Base-by-base conservation (phyloP, 2,797 vertebrate genomes). In the Hemitrygon akajei region DNA sequence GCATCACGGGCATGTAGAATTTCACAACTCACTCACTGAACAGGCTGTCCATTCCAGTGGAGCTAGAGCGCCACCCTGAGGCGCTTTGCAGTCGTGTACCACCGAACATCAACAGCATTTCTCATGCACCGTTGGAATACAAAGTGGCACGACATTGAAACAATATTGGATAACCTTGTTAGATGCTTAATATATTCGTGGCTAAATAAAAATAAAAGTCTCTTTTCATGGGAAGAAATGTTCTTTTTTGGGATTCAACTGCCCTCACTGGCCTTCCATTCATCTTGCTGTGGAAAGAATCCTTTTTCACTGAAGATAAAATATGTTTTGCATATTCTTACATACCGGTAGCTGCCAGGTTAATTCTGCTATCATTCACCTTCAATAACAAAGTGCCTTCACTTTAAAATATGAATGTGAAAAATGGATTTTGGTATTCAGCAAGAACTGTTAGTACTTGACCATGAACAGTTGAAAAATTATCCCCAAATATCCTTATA, bases 1-100 rank as follows among this genome's bases (percentile, higher is more conserved):
- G 82, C 82, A 86, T 60, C 84, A 92, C 73, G 27, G 37, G 37
- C 1, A 30, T 92, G 91, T 30, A 73, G 91, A 92, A 75, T 75
- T 92, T 76, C 27, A 93, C 71, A 93, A 93, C 71, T 75, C 25
- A 37, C 25, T 76, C 14, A 5, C 27, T 7, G 16, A 30, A n/a
- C 91, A n/a, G 91, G 11, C 47, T 75, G 3, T 37, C 37, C 10
- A 34, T 69, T 92, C 37, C 10, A 22, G 16, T 93, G 27, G 91
- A 93, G 27, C 40, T 56, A 71, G 40, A 76, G 91, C 91, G 66
- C 91, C 91, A 76, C 91, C 18, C 27, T 10, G 91, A 47, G 91
- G 71, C 7, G 25, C 16, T 40, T 76, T 56, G 14, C 69, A 56
- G 40, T 12, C 47, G 40, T 75, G n/a, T 71, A 69, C 3, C 22